Evolutionary conservation across 2,113 vertebrate species (phyloP).

Genomic region (Peucedramus taeniatus): DNA sequence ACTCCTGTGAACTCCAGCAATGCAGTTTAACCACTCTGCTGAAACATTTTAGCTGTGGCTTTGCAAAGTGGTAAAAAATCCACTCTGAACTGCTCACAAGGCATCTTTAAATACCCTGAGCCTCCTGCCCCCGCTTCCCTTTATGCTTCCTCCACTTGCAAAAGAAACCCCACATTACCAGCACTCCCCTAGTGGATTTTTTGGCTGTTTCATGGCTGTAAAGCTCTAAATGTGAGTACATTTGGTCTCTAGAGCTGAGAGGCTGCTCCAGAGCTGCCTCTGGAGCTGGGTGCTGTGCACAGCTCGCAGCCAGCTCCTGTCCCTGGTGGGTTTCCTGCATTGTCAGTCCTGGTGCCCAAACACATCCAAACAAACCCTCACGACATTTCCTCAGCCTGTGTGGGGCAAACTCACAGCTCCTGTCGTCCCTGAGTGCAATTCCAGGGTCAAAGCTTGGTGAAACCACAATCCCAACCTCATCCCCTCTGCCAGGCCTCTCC

Average conservation of each 20-base stretch:
- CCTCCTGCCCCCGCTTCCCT: background rate
- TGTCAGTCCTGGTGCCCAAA: background rate
- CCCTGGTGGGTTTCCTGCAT: background rate
- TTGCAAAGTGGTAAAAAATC: background rate
- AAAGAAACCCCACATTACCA: background rate
- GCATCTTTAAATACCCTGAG: background rate
- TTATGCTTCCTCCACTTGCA: background rate
- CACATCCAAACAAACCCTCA: background rate
- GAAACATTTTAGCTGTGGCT: background rate
- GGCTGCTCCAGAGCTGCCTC: background rate
- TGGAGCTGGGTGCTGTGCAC: background rate
- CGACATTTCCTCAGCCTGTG: background rate
- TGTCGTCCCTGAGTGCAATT: background rate
- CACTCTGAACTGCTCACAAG: background rate
- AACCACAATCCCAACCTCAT: background rate
- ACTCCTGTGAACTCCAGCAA: background rate
- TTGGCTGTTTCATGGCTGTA: background rate
- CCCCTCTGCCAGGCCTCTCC: background rate
- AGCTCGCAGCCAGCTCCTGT: background rate
- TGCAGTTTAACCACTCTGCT: background rate
- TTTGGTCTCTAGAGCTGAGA: background rate
- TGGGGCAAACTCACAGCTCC: background rate
- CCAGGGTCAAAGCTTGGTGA: background rate
- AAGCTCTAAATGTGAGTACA: background rate
- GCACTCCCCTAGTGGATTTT: background rate